Conservation (phyloP, 2,888 invertebrate species). For the Melanotus villosus region DNA sequence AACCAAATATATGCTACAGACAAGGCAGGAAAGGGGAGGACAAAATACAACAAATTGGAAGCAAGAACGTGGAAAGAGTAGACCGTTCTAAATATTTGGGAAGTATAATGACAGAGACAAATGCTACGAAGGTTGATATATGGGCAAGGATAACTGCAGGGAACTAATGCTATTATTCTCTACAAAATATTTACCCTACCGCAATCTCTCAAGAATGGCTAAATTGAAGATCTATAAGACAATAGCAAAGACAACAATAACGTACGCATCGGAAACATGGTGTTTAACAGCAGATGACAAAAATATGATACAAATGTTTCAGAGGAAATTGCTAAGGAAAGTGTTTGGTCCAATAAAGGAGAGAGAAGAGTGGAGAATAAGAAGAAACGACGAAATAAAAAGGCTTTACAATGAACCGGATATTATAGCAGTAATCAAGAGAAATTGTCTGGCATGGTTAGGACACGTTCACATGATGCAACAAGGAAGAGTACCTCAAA, state of each 20-base stretch:
- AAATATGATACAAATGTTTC: too few species aligned
- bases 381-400: neutral
- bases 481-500: neutral
- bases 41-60: neutral
- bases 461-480: neutral
- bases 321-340: neutral
- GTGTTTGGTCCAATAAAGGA: slow-evolving; percentile 1
- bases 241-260: too few species aligned
- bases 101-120: neutral
- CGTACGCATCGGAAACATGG: too few species aligned
- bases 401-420: neutral
- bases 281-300: too few species aligned
- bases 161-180: neutral
- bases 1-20: neutral
- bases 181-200: neutral
- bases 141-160: neutral
- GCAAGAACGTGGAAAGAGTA: neutral
- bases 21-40: neutral
- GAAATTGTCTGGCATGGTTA: neutral
- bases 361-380: neutral
- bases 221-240: too few species aligned
- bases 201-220: too few species aligned
- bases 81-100: neutral
- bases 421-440: neutral
- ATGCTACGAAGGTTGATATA: neutral